Conservation (phyloP, 2,797 vertebrate species). For the Nannoperca australis region DNA sequence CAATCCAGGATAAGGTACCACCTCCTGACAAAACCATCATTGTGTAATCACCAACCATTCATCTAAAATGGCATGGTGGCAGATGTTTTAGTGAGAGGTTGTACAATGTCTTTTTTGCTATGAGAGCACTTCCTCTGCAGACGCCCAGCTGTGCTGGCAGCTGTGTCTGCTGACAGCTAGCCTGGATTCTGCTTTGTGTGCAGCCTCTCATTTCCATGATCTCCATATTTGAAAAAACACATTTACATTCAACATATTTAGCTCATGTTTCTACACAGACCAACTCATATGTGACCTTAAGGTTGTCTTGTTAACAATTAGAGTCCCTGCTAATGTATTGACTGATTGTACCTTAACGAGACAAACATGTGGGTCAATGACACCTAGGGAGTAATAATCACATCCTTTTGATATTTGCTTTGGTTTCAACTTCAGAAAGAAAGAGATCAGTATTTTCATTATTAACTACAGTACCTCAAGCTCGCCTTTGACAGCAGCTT, state of each 20-base stretch:
- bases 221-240: constrained; percentile 34
- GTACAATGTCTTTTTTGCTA: constrained; percentile 58
- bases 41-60: constrained; percentile 75
- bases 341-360: background rate
- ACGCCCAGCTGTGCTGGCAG: constrained; percentile 74
- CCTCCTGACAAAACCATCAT: constrained; percentile 67
- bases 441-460: constrained; percentile 24
- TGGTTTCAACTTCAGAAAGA: constrained; percentile 24
- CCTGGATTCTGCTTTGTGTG: constrained; percentile 59
- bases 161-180: constrained; percentile 68
- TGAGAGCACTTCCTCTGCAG: constrained; percentile 63
- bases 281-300: constrained; percentile 29
- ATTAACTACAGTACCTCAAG: constrained; percentile 6
- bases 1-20: constrained; percentile 39
- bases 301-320: background rate
- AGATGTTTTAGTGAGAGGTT: constrained; percentile 73
- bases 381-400: constrained; percentile 13
- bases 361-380: background rate
- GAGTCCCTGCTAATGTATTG: background rate
- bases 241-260: constrained; percentile 45
- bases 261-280: constrained; percentile 6
- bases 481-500: constrained; percentile 36
- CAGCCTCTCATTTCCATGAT: constrained; percentile 57
- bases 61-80: constrained; percentile 67
- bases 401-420: constrained; percentile 25